These are phyloP conservation scores for Verasper variegatus DNA, from an alignment of 2,113 vertebrate genomes.

Conservation along the genomic window DNA sequence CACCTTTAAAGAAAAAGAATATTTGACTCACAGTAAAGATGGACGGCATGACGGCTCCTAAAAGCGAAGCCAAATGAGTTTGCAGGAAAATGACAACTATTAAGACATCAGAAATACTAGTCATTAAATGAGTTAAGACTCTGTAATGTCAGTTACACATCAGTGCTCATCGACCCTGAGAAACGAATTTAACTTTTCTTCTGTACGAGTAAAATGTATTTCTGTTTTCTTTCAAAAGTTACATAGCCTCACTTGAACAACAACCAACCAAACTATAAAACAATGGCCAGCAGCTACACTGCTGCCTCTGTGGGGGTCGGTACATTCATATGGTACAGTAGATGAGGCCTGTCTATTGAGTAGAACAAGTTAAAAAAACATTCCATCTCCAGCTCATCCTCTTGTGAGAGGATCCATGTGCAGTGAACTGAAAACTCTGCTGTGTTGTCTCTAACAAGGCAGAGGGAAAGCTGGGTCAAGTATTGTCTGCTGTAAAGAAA, in stretches of 20 bases:
- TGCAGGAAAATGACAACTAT: not conserved
- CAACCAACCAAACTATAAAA: not conserved
- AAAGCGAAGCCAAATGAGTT: too few species aligned
- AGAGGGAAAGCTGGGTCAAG: conserved; percentile 5
- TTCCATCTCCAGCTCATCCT: conserved; percentile 9
- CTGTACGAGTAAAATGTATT: not conserved
- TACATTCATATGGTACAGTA: not conserved
- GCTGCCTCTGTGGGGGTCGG: not conserved
- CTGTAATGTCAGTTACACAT: not conserved
- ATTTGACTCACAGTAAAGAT: not conserved
- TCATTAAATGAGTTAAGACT: not conserved
- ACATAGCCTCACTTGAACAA: not conserved
- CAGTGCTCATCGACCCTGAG: not conserved
- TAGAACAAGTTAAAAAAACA: not conserved
- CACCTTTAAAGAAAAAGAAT: conserved; percentile 80
- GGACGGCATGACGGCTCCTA: too few species aligned
- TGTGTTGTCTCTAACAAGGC: conserved; percentile 21
- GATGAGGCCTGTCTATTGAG: not conserved
- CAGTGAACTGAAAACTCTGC: conserved; percentile 36
- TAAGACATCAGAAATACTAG: not conserved
- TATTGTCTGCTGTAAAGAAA: conserved; percentile 35
- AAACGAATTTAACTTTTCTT: not conserved
- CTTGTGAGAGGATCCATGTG: not conserved
- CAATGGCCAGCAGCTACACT: not conserved
- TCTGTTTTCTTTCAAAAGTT: conserved; percentile 4